A percentile compares a stretch with the other conserved stretches of the same genome.
Conservation (phyloP, 2,888 invertebrate species). For the Conops quadrifasciatus region DNA sequence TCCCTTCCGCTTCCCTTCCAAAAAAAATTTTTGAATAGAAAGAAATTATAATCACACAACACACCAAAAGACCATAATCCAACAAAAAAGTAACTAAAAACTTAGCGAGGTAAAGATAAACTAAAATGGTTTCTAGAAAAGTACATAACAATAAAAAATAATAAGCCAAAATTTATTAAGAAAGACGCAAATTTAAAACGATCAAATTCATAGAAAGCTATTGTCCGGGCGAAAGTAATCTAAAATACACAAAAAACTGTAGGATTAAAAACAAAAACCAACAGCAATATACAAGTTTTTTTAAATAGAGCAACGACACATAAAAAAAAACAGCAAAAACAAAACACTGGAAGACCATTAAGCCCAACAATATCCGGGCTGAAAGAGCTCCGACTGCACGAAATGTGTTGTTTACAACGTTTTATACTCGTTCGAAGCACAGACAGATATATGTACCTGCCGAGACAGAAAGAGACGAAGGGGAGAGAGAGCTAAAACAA, state of each 20-base stretch:
- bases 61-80: slow-evolving; percentile 17
- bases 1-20: too few species aligned
- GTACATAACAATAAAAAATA: slow-evolving; percentile 15
- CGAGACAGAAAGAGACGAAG: background rate
- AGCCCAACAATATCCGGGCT: slow-evolving; percentile 37
- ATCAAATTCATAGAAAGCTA: too few species aligned
- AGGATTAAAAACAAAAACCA: slow-evolving; percentile 8
- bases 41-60: slow-evolving; percentile 20
- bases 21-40: background rate
- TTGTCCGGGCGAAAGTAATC: too few species aligned
- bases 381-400: background rate
- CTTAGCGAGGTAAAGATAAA: slow-evolving; percentile 23
- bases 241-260: slow-evolving; percentile 29
- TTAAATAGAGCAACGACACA: slow-evolving; percentile 8
- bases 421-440: background rate
- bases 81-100: slow-evolving; percentile 25
- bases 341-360: slow-evolving; percentile 40
- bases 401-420: too few species aligned
- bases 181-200: slow-evolving; percentile 3
- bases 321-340: slow-evolving; percentile 23
- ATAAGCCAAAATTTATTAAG: too few species aligned
- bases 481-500: background rate
- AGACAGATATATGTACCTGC: background rate
- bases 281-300: slow-evolving; percentile 6
- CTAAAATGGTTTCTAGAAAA: slow-evolving; percentile 26